phyloP scores from a whole-genome alignment of 2,113 vertebrate genomes.

The Nesoenas mayeri region DNA sequence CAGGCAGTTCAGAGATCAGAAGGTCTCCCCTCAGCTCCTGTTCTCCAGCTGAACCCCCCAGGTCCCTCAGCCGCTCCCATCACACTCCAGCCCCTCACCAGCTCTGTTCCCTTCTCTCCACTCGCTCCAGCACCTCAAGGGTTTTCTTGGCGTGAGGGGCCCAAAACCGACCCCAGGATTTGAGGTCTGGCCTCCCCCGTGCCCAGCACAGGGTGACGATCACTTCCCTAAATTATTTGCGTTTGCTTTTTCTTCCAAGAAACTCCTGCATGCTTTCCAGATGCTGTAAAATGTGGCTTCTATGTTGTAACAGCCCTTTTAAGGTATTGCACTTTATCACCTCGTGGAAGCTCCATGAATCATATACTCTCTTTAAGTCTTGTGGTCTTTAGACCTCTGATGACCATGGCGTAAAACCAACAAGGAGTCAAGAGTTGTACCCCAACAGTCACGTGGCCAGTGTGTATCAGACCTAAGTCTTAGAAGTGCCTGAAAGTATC shows the following conservation, averaged over 20 bases:
- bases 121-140: no score
- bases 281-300: neutral
- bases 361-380: neutral
- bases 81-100: no score
- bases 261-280: neutral
- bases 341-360: neutral
- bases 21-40: no score
- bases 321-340: neutral
- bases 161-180: no score
- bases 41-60: no score
- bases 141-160: no score
- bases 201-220: no score
- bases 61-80: no score
- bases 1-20: no score
- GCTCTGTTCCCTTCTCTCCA: no score
- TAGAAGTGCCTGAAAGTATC: neutral
- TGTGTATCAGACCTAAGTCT: neutral
- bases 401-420: neutral
- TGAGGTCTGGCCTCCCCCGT: no score
- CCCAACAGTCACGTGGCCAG: neutral
- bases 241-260: neutral
- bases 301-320: neutral
- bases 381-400: neutral
- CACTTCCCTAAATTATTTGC: neutral
- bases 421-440: neutral